Percentiles rank a stretch among this genome's conserved stretches.
These are phyloP conservation scores for Hoplodrina blanda DNA, from an alignment of 2,888 invertebrate genomes.

Conservation along the genomic window DNA sequence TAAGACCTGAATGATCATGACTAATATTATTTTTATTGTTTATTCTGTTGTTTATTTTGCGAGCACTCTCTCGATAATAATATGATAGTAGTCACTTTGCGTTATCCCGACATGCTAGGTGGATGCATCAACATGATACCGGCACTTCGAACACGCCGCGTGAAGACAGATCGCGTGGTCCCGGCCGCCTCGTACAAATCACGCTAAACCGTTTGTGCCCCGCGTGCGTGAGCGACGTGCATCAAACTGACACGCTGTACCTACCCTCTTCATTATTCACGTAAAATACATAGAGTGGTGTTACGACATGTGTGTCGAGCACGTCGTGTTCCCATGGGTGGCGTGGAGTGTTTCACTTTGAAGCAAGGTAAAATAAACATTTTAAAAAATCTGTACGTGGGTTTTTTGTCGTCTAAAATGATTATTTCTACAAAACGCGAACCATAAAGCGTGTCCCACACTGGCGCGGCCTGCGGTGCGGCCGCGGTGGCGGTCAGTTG, in stretches of 20 bases:
- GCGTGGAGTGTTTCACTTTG: not conserved
- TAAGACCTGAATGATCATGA: too few relatives aligned
- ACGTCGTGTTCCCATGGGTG: constrained; percentile 8
- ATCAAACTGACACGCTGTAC: constrained; percentile 20
- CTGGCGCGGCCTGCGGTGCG: too few relatives aligned
- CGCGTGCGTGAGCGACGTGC: constrained; percentile 16
- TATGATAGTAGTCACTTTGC: too few relatives aligned
- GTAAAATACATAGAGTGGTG: constrained; percentile 27
- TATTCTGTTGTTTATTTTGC: too few relatives aligned
- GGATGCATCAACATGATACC: not conserved
- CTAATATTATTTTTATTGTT: too few relatives aligned
- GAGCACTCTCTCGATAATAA: too few relatives aligned
- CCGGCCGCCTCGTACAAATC: constrained; percentile 18
- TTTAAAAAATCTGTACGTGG: not conserved
- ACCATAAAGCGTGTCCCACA: too few relatives aligned
- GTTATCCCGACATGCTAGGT: too few relatives aligned
- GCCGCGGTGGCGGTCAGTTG: too few relatives aligned
- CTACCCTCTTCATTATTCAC: constrained; percentile 36
- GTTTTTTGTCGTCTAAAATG: not conserved
- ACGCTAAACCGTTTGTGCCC: constrained; percentile 16
- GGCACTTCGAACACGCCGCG: not conserved
- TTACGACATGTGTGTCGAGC: not conserved
- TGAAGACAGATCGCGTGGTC: not conserved
- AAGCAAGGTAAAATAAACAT: constrained; percentile 3
- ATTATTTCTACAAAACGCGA: not conserved